phyloP scores from a whole-genome alignment of 1,140 invertebrate genomes.

The Drosophila trapezifrons region DNA sequence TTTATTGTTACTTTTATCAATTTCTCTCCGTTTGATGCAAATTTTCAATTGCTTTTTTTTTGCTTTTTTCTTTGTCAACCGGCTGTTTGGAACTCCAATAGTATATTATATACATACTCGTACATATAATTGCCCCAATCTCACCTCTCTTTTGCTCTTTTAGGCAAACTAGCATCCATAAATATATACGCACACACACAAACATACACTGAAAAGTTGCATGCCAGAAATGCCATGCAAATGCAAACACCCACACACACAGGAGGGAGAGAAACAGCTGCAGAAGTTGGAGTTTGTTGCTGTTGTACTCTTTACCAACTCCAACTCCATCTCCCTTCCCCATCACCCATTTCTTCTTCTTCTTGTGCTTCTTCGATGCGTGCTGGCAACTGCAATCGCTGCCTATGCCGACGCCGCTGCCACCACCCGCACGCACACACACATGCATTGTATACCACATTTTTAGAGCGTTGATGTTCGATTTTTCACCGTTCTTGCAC shows the following conservation, averaged over 20 bases:
- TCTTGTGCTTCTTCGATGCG: constrained; percentile 38
- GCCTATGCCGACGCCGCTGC: constrained; percentile 32
- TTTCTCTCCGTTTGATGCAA: neutral
- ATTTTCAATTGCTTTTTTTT: neutral
- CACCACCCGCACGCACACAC: constrained; percentile 48
- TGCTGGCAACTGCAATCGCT: constrained; percentile 49
- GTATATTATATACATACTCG: constrained; percentile 6
- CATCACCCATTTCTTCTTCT: constrained; percentile 4
- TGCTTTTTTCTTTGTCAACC: constrained; percentile 12
- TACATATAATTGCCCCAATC: neutral
- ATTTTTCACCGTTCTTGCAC: constrained; percentile 75
- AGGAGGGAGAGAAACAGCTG: constrained; percentile 12
- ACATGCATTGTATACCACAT: constrained; percentile 24
- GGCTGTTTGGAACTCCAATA: constrained; percentile 6
- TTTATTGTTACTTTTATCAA: neutral
- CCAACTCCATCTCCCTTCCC: neutral
- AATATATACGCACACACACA: constrained; percentile 35
- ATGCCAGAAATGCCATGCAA: constrained; percentile 52
- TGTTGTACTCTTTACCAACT: constrained; percentile 17
- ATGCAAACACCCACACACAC: constrained; percentile 38
- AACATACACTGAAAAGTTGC: constrained; percentile 22
- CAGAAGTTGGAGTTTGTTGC: constrained; percentile 41
- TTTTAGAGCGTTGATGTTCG: constrained; percentile 69
- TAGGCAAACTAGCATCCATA: constrained; percentile 38
- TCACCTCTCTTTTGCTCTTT: constrained; percentile 11